Evolutionary conservation across 53 echinoderm and acorn worm genomes (phyloP), one percentile per base, ranked within the genome.

Genomic region (Stichopus horrens): DNA sequence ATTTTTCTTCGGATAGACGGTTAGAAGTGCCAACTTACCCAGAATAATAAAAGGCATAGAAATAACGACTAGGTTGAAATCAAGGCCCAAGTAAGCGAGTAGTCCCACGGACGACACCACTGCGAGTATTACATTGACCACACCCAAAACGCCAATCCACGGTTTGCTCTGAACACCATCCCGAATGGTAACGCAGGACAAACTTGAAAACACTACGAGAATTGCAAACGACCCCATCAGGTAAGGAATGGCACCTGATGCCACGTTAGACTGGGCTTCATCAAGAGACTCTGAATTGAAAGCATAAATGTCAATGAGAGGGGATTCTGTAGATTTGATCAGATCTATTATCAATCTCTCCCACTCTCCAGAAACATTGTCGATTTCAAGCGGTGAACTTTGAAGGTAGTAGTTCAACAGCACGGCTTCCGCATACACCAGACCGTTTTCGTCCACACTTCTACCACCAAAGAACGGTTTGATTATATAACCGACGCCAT

Each of bases 21-120:
- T 18, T 19, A 18, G 21, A 37, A 51, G 5, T 20, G 51, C 5
- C 7, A 2, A 79, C 93, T 91, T 79, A 93, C 93, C 91, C 20
- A 93, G 67, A 88, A 93, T 91, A 21, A 93, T 91, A 77, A 93
- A 91, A n/a, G 93, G 93, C 91, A 93, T 89, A 23, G 88, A 91
- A 10, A 91, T 85, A 2, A 89, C 89, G 19, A 93, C 89, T 19
- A 89, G 88, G 74, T 89, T 93, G 76, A 91, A 91, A 54, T 74
- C 73, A 10, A 90, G 11, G 16, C 83, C 66, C 37, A 78, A 86
- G 86, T 89, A 93, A 76, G 89, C 79, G 58, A 90, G 74, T 53
- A 93, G 86, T 57, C 93, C 93, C 59, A 93, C 78, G 23, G 93
- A 89, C 10, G 93, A 93, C 52, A 91, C 79, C 84, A 93, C 88